Evolutionary conservation across 1,140 invertebrate genomes (phyloP).

Genomic region (Heliconius hewitsoni): DNA sequence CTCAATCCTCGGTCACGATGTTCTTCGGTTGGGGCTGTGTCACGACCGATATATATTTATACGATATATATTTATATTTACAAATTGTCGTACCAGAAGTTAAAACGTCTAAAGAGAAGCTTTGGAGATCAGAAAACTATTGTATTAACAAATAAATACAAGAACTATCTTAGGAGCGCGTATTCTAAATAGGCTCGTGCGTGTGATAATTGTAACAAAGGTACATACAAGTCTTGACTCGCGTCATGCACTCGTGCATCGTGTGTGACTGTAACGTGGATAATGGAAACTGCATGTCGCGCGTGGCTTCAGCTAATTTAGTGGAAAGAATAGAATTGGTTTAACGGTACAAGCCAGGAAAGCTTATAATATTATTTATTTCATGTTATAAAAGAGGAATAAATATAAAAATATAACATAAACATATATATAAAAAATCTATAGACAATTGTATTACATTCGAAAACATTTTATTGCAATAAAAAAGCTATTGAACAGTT

Average conservation of each 20-base stretch:
- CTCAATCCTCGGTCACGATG: conserved; percentile 64
- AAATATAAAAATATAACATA: background rate
- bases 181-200: conserved; percentile 46
- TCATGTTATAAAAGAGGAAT: background rate
- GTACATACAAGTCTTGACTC: conserved; percentile 50
- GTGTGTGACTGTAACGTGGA: conserved; percentile 46
- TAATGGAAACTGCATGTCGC: conserved; percentile 51
- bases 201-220: conserved; percentile 49
- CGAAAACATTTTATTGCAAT: background rate
- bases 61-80: conserved; percentile 56
- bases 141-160: background rate
- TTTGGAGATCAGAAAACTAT: background rate
- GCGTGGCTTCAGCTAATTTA: conserved; percentile 14
- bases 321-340: conserved; percentile 27
- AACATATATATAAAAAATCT: background rate
- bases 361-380: background rate
- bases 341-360: conserved; percentile 31
- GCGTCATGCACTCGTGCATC: conserved; percentile 39
- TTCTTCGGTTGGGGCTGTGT: conserved; percentile 57
- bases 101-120: background rate
- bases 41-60: conserved; percentile 52
- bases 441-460: background rate
- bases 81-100: background rate
- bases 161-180: conserved; percentile 49
- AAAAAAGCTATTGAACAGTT: conserved; percentile 51